phyloP scores from a whole-genome alignment of 2,888 invertebrate genomes.

The Pasiphila rectangulata region DNA sequence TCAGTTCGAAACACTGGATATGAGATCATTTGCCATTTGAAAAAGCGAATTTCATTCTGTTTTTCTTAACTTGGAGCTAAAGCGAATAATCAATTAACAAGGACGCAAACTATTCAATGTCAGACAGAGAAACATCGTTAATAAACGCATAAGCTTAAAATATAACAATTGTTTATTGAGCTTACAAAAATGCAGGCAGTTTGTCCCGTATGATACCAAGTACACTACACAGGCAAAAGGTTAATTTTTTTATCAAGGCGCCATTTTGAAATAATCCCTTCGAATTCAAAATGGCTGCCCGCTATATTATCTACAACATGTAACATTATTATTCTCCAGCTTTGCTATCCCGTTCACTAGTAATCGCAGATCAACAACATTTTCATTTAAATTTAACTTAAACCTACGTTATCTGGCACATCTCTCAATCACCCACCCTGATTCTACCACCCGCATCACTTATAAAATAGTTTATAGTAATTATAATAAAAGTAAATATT shows the following conservation, averaged over 20 bases:
- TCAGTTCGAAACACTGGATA: conserved; percentile 27
- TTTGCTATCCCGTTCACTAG: conserved; percentile 34
- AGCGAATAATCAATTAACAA: not conserved
- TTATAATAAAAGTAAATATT: conserved; percentile 64
- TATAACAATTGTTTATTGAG: too few relatives aligned
- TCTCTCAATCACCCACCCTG: conserved; percentile 53
- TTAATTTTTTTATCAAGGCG: not conserved
- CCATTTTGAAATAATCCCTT: conserved; percentile 6
- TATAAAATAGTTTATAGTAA: conserved; percentile 33
- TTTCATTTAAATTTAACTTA: conserved; percentile 39
- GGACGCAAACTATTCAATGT: not conserved
- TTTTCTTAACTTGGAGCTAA: not conserved
- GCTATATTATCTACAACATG: not conserved
- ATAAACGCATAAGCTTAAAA: too few relatives aligned
- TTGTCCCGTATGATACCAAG: conserved; percentile 13
- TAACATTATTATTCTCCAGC: conserved; percentile 16
- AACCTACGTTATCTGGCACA: conserved; percentile 65
- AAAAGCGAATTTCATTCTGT: conserved; percentile 9
- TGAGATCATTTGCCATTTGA: conserved; percentile 27
- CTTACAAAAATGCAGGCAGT: conserved; percentile 7
- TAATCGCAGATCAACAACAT: conserved; percentile 63
- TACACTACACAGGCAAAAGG: conserved; percentile 9
- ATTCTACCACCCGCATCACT: conserved; percentile 45
- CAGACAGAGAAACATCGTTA: conserved; percentile 5
- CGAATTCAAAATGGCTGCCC: conserved; percentile 12